Evolutionary conservation across 2,888 invertebrate species (phyloP), one percentile per base, ranked within the genome.

Genomic region (Sipha maydis): DNA sequence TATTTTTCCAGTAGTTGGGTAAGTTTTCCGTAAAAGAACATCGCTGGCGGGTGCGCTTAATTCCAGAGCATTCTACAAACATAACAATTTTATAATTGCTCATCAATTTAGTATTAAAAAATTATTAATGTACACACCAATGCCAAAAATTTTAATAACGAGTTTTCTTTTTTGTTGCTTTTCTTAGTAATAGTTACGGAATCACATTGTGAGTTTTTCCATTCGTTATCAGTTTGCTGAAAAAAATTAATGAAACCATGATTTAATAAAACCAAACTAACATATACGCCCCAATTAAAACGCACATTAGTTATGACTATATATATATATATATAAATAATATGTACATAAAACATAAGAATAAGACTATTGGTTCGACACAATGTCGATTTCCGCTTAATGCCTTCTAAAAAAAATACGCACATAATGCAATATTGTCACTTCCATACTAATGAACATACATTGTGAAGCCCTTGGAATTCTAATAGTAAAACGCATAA

Each of bases 21-120:
- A 48, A 31, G 82, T 73, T 83, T 84, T 73, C n/a, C 93, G 91
- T 90, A 97, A 92, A 79, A 98, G 93, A 85, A 96, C 94, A 91
- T 97, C 97, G 91, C 96, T 97, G 89, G 97, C 97, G 79, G 98
- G 97, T 34, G 97, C 97, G 90, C 97, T 96, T 91, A 98, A 93
- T 92, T 98, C 97, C 91, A 98, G 93, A 71, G 98, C 97, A 92
- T 97, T 97, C 97, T 97, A 93, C 83, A 94, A 94, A 92, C 92
- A 92, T 90, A 91, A 90, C 90, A 48, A 14, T 1, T 48, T 48
- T 48, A 48, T 14, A 14, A 48, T 48, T 48, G 14, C 3, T 48
- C 14, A 14, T 14, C 14, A 9, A 41, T 48, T 11, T 11, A 48
- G 48, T 48, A 48, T 48, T 48, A 48, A 48, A 48, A 48, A 14